Evolutionary conservation across 2,113 vertebrate genomes (phyloP).

Genomic region (Muscicapa adusta): DNA sequence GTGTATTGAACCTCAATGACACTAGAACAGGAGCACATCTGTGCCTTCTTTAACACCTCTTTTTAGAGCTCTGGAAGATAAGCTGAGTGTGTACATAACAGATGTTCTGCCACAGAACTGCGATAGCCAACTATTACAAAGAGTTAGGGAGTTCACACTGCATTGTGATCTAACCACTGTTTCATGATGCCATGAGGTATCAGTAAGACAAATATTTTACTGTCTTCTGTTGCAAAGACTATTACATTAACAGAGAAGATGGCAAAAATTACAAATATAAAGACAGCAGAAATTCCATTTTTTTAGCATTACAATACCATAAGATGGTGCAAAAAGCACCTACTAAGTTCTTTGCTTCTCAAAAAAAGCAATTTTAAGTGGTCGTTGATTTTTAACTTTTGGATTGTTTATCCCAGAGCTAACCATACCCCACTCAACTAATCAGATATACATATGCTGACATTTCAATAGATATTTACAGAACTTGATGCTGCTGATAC

Average conservation of each 20-base stretch:
- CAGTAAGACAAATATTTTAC: not conserved
- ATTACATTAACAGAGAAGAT: conserved; percentile 22
- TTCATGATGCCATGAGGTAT: conserved; percentile 11
- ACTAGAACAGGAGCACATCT: not conserved
- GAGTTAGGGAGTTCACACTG: not conserved
- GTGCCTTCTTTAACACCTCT: not conserved
- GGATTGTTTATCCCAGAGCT: conserved; percentile 12
- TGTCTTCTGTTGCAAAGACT: not conserved
- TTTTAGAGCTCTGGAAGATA: not conserved
- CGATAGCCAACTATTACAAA: not conserved
- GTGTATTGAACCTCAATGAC: not conserved
- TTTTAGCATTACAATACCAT: conserved; percentile 3
- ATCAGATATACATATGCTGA: conserved; percentile 27
- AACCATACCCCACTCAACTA: not conserved
- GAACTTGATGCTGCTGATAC: not conserved
- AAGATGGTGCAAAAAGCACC: conserved; percentile 62
- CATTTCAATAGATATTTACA: conserved; percentile 40
- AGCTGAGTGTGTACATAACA: not conserved
- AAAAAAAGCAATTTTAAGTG: conserved; percentile 58
- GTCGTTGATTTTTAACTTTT: conserved; percentile 22
- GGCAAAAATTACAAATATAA: not conserved
- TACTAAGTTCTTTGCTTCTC: conserved; percentile 62
- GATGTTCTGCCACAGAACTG: not conserved
- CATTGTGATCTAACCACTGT: not conserved
- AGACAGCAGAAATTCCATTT: not conserved